Base-by-base conservation (phyloP, 2,113 vertebrate species). In the Alces alces region DNA sequence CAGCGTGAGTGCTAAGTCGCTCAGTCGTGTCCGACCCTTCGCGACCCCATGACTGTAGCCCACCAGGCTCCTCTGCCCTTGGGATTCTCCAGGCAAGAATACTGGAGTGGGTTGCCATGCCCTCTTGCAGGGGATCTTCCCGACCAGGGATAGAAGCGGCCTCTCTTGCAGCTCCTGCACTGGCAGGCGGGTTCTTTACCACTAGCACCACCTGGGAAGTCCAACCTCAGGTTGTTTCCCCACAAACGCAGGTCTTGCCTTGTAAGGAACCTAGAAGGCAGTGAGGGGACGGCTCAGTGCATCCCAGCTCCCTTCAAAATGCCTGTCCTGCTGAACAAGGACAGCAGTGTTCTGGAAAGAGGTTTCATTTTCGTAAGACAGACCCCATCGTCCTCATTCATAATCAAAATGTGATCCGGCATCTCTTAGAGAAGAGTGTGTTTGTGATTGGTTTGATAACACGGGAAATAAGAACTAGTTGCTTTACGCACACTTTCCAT, bases 381-480 rank as follows among this genome's bases (percentile, higher is more conserved):
- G 86, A 47, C 14, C 25, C 28, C 25, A 8, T 36, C 14, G 9
- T 10, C 21, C 33, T 80, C 23, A 43, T 39, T 58, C 15, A 2
- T 57, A 21, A 82, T 43, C 12, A 39, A 54, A 39, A 60, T 5
- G 30, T 6, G 54, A 23, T 1, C 25, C 8, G 1, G 45, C 28
- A 28, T 73, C 82, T 96, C 66, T 84, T 36, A 5, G 76, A 17
- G 54, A 43, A 73, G 4, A 45, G 27, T 27, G 23, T 2, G 5
- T 27, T 43, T 17, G 2, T 0, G 57, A 50, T 1, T 16, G 84
- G 58, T 12, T 54, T 70, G 57, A 52, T 79, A 50, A 12, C 11
- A 6, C 0, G 4, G 58, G 13, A 9, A 27, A 10, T 1, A 6
- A 55, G 30, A n/a, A 12, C 47, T 2, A 36, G 11, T 12, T 2